Percentiles rank a stretch among this genome's conserved stretches.
Conservation (phyloP, 1,140 invertebrate species). For the Nautilus pompilius region DNA sequence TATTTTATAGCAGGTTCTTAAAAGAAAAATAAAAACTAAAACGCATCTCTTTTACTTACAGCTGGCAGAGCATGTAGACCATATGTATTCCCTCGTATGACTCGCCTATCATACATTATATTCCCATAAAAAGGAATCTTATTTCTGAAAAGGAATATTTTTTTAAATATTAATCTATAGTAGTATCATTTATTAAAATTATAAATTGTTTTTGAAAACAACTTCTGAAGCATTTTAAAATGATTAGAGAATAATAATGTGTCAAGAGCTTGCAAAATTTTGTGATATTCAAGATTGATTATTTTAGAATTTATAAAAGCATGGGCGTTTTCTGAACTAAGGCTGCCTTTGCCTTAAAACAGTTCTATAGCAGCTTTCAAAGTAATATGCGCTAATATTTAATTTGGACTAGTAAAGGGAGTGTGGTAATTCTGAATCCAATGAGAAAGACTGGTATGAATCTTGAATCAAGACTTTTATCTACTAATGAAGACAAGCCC, state of each 20-base stretch:
- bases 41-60: slow-evolving; percentile 54
- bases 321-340: too few relatives aligned
- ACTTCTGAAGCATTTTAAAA: background rate
- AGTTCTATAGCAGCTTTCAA: too few relatives aligned
- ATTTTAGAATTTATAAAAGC: too few relatives aligned
- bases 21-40: background rate
- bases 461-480: too few relatives aligned
- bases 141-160: slow-evolving; percentile 17
- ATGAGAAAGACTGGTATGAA: too few relatives aligned
- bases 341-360: too few relatives aligned
- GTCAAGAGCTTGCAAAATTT: too few relatives aligned
- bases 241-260: background rate
- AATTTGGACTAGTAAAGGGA: too few relatives aligned
- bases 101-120: slow-evolving; percentile 81
- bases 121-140: slow-evolving; percentile 56
- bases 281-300: too few relatives aligned
- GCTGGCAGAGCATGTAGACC: slow-evolving; percentile 62
- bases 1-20: background rate
- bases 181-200: background rate
- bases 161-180: slow-evolving; percentile 3
- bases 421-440: too few relatives aligned
- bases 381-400: too few relatives aligned
- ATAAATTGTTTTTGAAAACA: background rate
- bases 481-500: too few relatives aligned
- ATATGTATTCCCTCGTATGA: slow-evolving; percentile 77